Conservation (phyloP, 2,113 vertebrate genomes). For the Cyanoderma ruficeps region DNA sequence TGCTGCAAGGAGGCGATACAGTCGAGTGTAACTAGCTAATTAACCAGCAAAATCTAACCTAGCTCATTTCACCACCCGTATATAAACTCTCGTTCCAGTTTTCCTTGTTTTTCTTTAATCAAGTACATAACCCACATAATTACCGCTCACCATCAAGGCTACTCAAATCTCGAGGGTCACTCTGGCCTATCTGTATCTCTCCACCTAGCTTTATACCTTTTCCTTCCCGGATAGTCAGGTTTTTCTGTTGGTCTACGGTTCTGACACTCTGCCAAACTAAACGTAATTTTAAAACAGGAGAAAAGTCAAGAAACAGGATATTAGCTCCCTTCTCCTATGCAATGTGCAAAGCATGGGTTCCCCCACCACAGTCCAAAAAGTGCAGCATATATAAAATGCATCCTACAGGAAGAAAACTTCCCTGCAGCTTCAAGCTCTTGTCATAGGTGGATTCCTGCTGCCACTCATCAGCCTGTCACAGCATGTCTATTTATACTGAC, state of each 20-base stretch:
- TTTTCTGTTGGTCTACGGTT: neutral
- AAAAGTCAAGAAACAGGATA: neutral
- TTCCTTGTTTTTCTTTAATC: neutral
- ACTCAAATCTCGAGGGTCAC: neutral
- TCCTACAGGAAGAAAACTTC: neutral
- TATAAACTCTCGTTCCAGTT: neutral
- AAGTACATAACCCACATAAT: neutral
- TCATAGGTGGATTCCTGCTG: neutral
- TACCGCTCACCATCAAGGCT: neutral
- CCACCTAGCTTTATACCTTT: neutral
- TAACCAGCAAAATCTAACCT: conserved; percentile 16
- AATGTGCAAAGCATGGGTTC: neutral
- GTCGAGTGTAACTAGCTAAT: conserved; percentile 31
- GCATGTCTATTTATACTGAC: neutral
- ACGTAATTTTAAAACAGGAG: neutral
- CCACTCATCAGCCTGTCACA: neutral
- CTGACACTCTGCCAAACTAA: neutral
- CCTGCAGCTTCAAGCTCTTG: neutral
- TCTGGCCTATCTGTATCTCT: neutral
- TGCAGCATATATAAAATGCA: neutral
- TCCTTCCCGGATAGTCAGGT: neutral
- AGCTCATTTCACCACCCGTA: neutral
- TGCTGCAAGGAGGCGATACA: neutral
- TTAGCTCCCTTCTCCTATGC: accelerated
- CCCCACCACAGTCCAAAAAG: neutral